These are phyloP conservation scores for Pristionchus pacificus DNA, from an alignment of 1,140 invertebrate genomes.

Conservation along the genomic window DNA sequence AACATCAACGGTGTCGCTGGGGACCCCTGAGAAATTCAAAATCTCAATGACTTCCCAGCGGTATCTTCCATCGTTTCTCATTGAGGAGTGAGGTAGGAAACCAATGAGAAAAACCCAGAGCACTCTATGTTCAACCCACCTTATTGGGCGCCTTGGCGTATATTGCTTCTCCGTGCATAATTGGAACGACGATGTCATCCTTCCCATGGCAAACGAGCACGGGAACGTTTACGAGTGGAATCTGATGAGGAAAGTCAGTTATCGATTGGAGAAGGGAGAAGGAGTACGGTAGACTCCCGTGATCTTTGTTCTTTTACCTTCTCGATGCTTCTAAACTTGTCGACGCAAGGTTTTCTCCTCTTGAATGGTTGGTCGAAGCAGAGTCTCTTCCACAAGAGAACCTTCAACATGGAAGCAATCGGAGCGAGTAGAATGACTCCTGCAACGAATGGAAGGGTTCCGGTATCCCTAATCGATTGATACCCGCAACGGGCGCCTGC, in stretches of 20 bases:
- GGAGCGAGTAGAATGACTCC: neutral
- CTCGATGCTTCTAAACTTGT: neutral
- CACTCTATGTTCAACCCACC: too few relatives aligned
- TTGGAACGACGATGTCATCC: neutral
- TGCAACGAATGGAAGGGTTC: too few relatives aligned
- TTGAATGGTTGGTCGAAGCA: neutral
- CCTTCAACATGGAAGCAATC: neutral
- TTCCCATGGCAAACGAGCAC: neutral
- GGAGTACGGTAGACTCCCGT: too few relatives aligned
- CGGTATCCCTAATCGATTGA: neutral
- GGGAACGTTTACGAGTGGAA: neutral
- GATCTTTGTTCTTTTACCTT: too few relatives aligned
- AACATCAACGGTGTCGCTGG: too few relatives aligned
- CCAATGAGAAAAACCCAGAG: too few relatives aligned
- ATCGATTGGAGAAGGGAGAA: too few relatives aligned
- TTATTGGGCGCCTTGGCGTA: neutral
- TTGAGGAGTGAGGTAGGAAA: too few relatives aligned
- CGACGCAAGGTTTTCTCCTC: neutral
- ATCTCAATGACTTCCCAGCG: too few relatives aligned
- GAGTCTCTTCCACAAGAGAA: neutral
- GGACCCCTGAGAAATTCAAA: too few relatives aligned
- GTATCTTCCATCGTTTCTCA: too few relatives aligned
- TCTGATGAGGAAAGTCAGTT: too few relatives aligned
- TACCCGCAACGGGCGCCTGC: neutral
- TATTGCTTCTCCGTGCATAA: neutral